Evolutionary conservation across 2,797 vertebrate genomes (phyloP), one percentile per base, ranked within the genome.

Genomic region (Hozukius guyotensis): DNA sequence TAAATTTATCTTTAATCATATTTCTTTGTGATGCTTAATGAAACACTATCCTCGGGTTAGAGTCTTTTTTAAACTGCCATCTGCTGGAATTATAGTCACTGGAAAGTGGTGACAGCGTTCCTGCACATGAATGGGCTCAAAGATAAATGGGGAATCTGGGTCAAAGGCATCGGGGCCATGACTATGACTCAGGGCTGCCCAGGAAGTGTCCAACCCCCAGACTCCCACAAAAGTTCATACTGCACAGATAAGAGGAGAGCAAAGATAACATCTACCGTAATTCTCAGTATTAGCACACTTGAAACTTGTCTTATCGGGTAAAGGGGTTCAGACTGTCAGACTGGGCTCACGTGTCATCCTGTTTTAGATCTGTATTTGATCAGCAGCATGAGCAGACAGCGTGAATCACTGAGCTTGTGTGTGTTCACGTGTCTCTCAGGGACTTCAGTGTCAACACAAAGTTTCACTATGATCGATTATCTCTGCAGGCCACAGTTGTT

Each of bases 101-200:
- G 72, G 65, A 83, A 75, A 75, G 77, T 53, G 16, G 61, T 72
- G 61, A 56, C 69, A 27, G 18, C 7, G 3, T 25, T 53, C 59
- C 14, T 49, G 36, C 59, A 25, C 55, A 61, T 31, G 56, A 4
- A 8, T 8, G 29, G 16, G 14, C 76, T 75, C 36, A 53, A 72
- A 68, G 75, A 64, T 71, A 81, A 68, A 82, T 49, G 11, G 9
- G 60, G 85, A 93, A 92, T 92, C 85, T 90, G 80, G 90, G 87
- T n/a, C 79, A 92, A 90, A 91, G 80, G 89, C 14, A 32, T 22
- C 62, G 2, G 27, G 8, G 2, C 22, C 25, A 8, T 57, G 60
- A 77, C 55, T 83, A 22, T 70, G 63, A 73, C 55, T 77, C 56
- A 38, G 9, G 5, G 32, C 53, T 29, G 34, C 70, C 31, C 32